Base-by-base conservation (phyloP, 2,888 invertebrate genomes). In the Ophion slaviceki region DNA sequence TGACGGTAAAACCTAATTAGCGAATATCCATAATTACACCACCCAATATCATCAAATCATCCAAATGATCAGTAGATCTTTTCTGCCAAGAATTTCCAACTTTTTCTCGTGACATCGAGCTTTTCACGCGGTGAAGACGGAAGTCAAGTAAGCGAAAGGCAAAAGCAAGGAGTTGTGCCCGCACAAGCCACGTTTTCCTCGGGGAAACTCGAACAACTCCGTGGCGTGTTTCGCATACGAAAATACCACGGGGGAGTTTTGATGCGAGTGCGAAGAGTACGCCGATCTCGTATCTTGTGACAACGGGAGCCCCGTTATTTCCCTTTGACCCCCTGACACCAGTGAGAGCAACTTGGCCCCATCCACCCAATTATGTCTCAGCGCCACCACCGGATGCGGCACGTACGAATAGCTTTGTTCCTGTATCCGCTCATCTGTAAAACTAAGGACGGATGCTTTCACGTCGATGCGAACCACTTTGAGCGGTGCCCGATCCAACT, bases 221-320 rank as follows among this genome's bases (percentile, higher is more conserved):
- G 53, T 62, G 68, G 78, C 84, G 66, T 57, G 74, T 68, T 80
- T 85, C 80, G 84, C 84, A 85, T 85, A 85, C 81, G 81, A 74
- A 85, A 85, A 78, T 62, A 85, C 74, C 81, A 40, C 40, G 40
- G 81, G 77, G 77, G 81, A 81, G 78, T 74, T 77, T 81, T 59
- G 71, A 66, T 36, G 67, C 67, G 81, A 81, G 80, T 66, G 59
- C 59, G 47, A 70, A 57, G 40, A n/a, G 75, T 36, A 47, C 47
- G 47, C 47, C 53, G 53, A 53, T 53, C 53, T 53, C 53, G 53
- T 53, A 5, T 17, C 53, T 14, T 14, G 53, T 53, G 53, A 53
- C 53, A 53, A 79, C 78, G 74, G 62, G 83, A 78, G 83, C 24
- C 36, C 67, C 78, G 68, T 68, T 68, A 72, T 82, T 82, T 68